phyloP scores from a whole-genome alignment of 2,888 invertebrate species.

The Ectemnius cavifrons region DNA sequence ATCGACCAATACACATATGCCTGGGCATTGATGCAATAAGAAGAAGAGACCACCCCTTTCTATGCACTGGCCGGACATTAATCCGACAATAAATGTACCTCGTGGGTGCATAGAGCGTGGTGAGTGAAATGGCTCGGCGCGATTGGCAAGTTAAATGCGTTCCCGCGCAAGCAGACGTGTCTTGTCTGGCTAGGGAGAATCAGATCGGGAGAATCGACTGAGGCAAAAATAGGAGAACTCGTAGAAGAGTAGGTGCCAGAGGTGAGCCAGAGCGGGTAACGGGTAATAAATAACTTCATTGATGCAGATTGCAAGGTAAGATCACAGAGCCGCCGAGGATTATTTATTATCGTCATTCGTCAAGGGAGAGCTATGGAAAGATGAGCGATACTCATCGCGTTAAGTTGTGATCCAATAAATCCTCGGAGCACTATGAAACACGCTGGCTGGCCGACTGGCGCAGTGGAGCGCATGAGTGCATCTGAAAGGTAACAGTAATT shows the following conservation, averaged over 20 bases:
- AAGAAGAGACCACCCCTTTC: neutral
- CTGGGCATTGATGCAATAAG: neutral
- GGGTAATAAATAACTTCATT: slow-evolving; percentile 48
- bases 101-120: slow-evolving; percentile 31
- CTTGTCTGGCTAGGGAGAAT: neutral
- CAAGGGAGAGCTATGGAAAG: slow-evolving; percentile 26
- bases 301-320: slow-evolving; percentile 31
- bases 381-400: slow-evolving; percentile 8
- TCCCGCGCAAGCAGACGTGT: slow-evolving; percentile 25
- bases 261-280: neutral
- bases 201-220: neutral
- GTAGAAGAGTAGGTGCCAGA: neutral
- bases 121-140: slow-evolving; percentile 34
- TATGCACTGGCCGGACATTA: slow-evolving; percentile 27
- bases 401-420: slow-evolving; percentile 34
- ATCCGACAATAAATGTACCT: slow-evolving; percentile 48
- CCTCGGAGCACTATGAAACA: slow-evolving; percentile 5
- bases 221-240: neutral
- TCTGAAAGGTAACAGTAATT: slow-evolving; percentile 24
- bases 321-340: slow-evolving; percentile 38
- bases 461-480: slow-evolving; percentile 10
- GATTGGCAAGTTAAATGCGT: slow-evolving; percentile 53
- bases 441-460: neutral
- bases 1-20: neutral
- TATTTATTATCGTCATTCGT: slow-evolving; percentile 51